Evolutionary conservation across 2,113 vertebrate genomes (phyloP).

Genomic region (Daboia siamensis): DNA sequence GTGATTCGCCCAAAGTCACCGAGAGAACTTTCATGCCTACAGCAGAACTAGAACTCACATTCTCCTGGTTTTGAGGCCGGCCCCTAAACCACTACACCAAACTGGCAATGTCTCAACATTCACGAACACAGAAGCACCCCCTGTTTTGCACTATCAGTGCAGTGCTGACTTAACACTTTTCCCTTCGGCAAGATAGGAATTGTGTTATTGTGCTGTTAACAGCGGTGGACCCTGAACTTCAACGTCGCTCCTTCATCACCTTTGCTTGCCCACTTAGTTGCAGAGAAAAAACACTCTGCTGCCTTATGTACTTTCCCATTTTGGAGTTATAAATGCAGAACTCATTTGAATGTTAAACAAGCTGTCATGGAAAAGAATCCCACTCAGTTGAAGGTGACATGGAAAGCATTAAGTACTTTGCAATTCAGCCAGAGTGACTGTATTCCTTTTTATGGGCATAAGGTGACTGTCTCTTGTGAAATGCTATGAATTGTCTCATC

Average conservation of each 20-base stretch:
- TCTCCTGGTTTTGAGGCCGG: neutral
- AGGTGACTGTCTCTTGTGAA: conserved; percentile 7
- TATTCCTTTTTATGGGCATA: neutral
- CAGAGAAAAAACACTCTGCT: neutral
- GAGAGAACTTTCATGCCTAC: neutral
- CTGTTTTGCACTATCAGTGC: neutral
- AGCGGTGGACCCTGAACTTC: too few relatives aligned
- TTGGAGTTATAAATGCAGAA: conserved; percentile 25
- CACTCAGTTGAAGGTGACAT: neutral
- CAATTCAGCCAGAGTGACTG: conserved; percentile 13
- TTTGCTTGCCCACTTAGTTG: neutral
- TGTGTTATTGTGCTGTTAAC: neutral
- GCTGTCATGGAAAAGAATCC: conserved; percentile 37
- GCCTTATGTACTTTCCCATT: neutral
- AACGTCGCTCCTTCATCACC: neutral
- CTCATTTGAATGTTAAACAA: conserved; percentile 35
- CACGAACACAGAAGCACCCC: neutral
- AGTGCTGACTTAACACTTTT: neutral
- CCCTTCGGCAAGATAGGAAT: neutral
- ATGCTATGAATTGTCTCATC: accelerated
- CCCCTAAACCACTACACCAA: neutral
- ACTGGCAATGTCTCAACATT: neutral
- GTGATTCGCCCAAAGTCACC: neutral
- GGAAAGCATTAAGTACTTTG: neutral
- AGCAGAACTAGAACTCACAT: neutral